Evolutionary conservation across 2,888 invertebrate genomes (phyloP), one percentile per base, ranked within the genome.

Genomic region (Ischnus inquisitorius): DNA sequence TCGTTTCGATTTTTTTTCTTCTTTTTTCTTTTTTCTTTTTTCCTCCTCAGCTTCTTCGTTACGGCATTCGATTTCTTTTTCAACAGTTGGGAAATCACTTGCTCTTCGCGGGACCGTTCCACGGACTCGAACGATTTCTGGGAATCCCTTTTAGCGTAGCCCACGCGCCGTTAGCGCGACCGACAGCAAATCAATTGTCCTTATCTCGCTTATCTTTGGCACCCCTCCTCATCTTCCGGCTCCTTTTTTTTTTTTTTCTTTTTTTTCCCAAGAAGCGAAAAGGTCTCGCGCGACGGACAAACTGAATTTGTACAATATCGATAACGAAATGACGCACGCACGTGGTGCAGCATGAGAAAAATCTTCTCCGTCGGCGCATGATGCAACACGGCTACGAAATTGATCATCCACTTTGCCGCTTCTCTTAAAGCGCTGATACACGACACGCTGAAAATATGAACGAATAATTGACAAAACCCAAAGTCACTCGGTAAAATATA

Each of bases 351-450:
- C 10, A 10, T 54, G 54, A 54, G 54, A 54, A 54, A 54, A 22
- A 22, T 54, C 54, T 81, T 86, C 77, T 79, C 51, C 84, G 76
- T 78, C 83, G 84, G 65, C 72, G 68, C 60, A 80, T 86, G 87
- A 87, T 82, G 87, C 86, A 87, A 88, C 82, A 54, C n/a, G 5
- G 51, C 22, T 54, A 19, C 12, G 12, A 22, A 54, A 22, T 19
- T 22, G 22, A 54, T 54, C 54, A 22, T 10, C 54, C 54, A 12
- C 54, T 19, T 51, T 51, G 8, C 10, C 51, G 51, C 6, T 19
- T 16, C 16, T 19, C 6, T 51, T 19, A 4, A n/a, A n/a, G 8
- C 34, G 34, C 34, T 34, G 6, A 4, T 34, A 34, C 34, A 34
- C 34, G 34, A 6, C 1, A 51, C 19, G 3, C 16, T 51, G 46